Percentiles rank a stretch among this genome's conserved stretches.
Evolutionary conservation across 1,140 invertebrate species (phyloP).

Genomic region (Drosophila bocqueti): DNA sequence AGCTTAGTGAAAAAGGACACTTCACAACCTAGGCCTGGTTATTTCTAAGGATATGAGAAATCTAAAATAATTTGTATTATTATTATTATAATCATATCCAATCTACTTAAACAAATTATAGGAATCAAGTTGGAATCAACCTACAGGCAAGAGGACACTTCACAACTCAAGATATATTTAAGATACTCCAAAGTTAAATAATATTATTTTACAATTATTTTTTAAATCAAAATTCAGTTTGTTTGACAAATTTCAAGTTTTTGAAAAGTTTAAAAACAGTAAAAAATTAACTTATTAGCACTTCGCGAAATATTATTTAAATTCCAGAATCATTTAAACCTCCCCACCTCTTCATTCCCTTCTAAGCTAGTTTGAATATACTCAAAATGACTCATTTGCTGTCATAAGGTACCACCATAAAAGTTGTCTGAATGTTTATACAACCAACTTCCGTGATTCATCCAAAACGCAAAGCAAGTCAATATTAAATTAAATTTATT

Average conservation of each 20-base stretch:
- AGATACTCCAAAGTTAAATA: background rate
- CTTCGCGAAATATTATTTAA: background rate
- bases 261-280: background rate
- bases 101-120: background rate
- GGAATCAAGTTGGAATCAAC: background rate
- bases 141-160: background rate
- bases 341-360: too few relatives aligned
- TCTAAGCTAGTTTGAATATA: background rate
- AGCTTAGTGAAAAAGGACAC: conserved; percentile 5
- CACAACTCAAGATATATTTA: background rate
- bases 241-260: background rate
- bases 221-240: background rate
- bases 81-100: background rate
- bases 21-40: background rate
- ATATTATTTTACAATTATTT: background rate
- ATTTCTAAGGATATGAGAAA: background rate
- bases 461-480: conserved; percentile 21
- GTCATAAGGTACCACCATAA: background rate
- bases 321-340: background rate
- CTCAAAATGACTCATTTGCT: conserved; percentile 16
- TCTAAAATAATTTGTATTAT: background rate
- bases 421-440: conserved; percentile 13
- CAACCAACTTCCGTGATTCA: conserved; percentile 24
- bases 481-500: conserved; percentile 13
- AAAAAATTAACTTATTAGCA: background rate